Evolutionary conservation across 2,888 invertebrate species (phyloP).

Genomic region (Leucozona laternaria): DNA sequence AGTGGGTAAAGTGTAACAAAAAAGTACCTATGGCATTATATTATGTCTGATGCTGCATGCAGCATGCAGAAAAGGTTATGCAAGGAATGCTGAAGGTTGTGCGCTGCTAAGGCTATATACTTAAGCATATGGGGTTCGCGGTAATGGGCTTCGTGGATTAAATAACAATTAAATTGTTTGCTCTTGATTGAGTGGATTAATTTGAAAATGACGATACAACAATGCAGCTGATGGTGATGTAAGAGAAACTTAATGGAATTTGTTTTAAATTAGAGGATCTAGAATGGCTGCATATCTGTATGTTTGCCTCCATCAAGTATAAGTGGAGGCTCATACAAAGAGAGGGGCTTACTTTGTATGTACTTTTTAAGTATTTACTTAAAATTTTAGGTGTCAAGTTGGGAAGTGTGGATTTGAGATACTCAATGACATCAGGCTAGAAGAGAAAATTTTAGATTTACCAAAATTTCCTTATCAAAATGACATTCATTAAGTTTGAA

Average conservation of each 20-base stretch:
- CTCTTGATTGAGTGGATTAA: slow-evolving; percentile 64
- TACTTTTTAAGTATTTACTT: too few species aligned
- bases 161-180: slow-evolving; percentile 73
- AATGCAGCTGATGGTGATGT: slow-evolving; percentile 4
- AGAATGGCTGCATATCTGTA: background rate
- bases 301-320: background rate
- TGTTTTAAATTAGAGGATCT: background rate
- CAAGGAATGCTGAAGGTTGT: slow-evolving; percentile 58
- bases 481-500: too few species aligned
- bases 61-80: slow-evolving; percentile 49
- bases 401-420: too few species aligned
- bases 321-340: background rate
- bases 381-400: too few species aligned
- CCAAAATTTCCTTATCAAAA: too few species aligned
- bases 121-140: slow-evolving; percentile 15
- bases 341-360: too few species aligned
- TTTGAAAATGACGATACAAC: slow-evolving; percentile 43
- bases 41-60: background rate
- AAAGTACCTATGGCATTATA: slow-evolving; percentile 8
- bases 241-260: slow-evolving; percentile 24
- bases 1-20: slow-evolving; percentile 55
- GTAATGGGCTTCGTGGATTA: slow-evolving; percentile 73
- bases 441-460: too few species aligned
- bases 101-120: background rate
- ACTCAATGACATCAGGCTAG: too few species aligned